phyloP scores from a whole-genome alignment of 2,113 vertebrate genomes.

The Poeciliopsis occidentalis region DNA sequence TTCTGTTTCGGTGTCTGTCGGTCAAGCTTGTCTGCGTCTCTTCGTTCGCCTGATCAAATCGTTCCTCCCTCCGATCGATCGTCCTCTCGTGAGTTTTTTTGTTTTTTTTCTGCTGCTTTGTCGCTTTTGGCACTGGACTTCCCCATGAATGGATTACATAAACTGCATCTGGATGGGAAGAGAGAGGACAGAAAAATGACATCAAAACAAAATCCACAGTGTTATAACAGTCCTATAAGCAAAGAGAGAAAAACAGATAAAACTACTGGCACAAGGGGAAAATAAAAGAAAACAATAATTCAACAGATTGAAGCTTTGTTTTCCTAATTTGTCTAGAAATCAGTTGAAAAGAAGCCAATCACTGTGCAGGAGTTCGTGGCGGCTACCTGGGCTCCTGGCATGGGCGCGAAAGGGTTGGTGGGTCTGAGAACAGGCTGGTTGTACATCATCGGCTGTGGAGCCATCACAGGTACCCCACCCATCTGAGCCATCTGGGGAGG shows the following conservation, averaged over 20 bases:
- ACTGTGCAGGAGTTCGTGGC: background rate
- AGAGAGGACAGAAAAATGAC: background rate
- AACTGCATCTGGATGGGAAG: slow-evolving; percentile 88
- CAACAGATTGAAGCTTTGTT: too few species aligned
- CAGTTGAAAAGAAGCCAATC: too few species aligned
- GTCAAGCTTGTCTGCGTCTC: slow-evolving; percentile 42
- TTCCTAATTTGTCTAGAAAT: too few species aligned
- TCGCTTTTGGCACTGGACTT: slow-evolving; percentile 74
- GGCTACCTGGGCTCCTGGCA: slow-evolving; percentile 87
- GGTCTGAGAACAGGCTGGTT: slow-evolving; percentile 86
- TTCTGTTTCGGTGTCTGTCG: slow-evolving; percentile 77
- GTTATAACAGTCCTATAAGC: background rate
- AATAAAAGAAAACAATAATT: too few species aligned
- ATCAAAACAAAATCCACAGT: background rate
- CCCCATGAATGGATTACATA: slow-evolving; percentile 84
- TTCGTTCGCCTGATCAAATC: slow-evolving; percentile 49
- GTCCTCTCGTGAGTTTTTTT: slow-evolving; percentile 46
- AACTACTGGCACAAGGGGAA: too few species aligned
- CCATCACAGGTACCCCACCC: slow-evolving; percentile 84
- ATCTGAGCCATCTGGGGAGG: slow-evolving; percentile 85
- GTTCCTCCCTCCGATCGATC: slow-evolving; percentile 39
- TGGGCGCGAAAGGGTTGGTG: slow-evolving; percentile 85
- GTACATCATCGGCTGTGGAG: slow-evolving; percentile 87
- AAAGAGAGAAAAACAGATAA: background rate
- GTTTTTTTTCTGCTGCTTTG: slow-evolving; percentile 52